Evolutionary conservation across 1,140 invertebrate genomes (phyloP), one percentile per base, ranked within the genome.

Genomic region (Leptoteleia sp.): DNA sequence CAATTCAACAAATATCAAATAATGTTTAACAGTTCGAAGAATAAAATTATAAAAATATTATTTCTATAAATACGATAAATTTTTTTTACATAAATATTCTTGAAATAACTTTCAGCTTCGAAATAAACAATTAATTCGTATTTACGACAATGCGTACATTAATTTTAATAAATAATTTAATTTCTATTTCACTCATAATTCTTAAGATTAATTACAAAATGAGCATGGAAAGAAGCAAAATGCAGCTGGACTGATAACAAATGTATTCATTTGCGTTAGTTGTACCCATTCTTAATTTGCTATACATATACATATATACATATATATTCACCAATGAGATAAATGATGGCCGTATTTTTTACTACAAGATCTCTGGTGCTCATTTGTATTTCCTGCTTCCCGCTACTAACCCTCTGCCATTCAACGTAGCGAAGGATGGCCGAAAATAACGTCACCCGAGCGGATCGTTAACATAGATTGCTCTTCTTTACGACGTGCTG

Each of bases 401-500:
- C 73, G 79, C 45, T 72, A 70, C 79, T 77, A 80, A 80, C 78
- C 78, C 78, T 80, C 78, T 80, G 72, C 78, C 62, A 80, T 80
- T 80, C 75, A 76, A 70, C 57, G 72, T 67, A 59, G 59, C 55
- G 55, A 73, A 79, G 80, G 62, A 79, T 73, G 59, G 73, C 73
- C 75, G 79, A 85, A 84, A 87, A 88, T 88, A 87, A 84, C 82
- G 81, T 81, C 77, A 80, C 68, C 68, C 76, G 82, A 81, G 77
- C 61, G 71, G 80, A 81, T 85, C 83, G 81, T 78, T 81, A 84
- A 81, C 82, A 87, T 85, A 86, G 82, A 86, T 87, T 86, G 83
- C 79, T 85, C 79, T 85, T 87, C 81, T 85, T 86, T 84, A 81
- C 81, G 83, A 83, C 77, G 73, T 77, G 76, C 81, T 77, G 80